Evolutionary conservation across 2,797 vertebrate species (phyloP), one percentile per base, ranked within the genome.

Genomic region (Microtus californicus): DNA sequence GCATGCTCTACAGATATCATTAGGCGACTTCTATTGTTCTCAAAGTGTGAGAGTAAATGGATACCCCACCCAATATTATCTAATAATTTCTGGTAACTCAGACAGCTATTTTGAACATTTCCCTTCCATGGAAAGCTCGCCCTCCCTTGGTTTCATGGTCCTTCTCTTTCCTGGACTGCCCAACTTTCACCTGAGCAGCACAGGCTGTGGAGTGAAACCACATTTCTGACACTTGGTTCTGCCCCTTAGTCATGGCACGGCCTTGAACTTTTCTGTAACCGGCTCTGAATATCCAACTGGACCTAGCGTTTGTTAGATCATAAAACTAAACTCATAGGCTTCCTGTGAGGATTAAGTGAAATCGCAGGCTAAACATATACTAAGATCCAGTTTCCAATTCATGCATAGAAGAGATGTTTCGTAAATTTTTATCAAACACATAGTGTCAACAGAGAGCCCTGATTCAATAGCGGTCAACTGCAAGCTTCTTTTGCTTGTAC

Each of bases 41-140:
- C 15, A 27, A 78, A 61, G 59, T 77, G 43, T n/a, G 79, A 73
- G 87, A 74, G 21, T 43, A 40, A 80, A 76, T 71, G 45, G 45
- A 21, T n/a, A 85, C 78, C 86, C 91, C 92, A 63, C 65, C 37
- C 48, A 54, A 48, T 71, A 76, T 73, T 77, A 88, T 95, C 87
- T 89, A n/a, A 13, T 65, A 54, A 74, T 73, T 79, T 88, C 37
- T 48, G 40, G 54, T 65, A 82, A 95, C 23, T n/a, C 69, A 29
- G n/a, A 89, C 45, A 86, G 29, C 7, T 78, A 4, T 63, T 89
- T 69, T 76, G 40, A 31, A 93, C 29, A 89, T 86, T 86, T 89
- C 69, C 61, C 37, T 89, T 93, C 85, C 9, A n/a, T 81, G 43
- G 31, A 74, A 79, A 92, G 4, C 51, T 77, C 56, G 1, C 19